Conservation (phyloP, 2,888 invertebrate genomes). For the Polydrusus cervinus region DNA sequence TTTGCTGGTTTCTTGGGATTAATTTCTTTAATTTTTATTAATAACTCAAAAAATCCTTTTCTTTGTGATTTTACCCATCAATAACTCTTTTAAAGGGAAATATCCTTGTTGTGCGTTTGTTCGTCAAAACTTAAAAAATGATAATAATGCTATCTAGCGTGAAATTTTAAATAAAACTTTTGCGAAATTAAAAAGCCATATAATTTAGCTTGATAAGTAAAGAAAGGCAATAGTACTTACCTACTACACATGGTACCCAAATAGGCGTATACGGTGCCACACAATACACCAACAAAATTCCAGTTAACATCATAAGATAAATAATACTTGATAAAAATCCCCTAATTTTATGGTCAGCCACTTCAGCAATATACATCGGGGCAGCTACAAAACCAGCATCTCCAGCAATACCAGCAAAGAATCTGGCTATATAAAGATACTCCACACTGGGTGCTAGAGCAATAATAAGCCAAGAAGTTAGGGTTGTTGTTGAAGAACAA, state of each 20-base stretch:
- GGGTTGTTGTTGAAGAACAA: slow-evolving; percentile 64
- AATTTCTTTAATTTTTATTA: too few relatives aligned
- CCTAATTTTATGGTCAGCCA: slow-evolving; percentile 69
- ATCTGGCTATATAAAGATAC: slow-evolving; percentile 66
- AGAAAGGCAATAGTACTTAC: too few relatives aligned
- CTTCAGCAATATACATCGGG: slow-evolving; percentile 70
- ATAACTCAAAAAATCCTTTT: too few relatives aligned
- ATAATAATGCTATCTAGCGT: too few relatives aligned
- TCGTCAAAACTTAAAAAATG: too few relatives aligned
- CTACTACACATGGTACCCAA: slow-evolving; percentile 61
- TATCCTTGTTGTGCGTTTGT: too few relatives aligned
- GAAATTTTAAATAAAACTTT: too few relatives aligned
- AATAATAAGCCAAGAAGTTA: slow-evolving; percentile 67
- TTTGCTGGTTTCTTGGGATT: too few relatives aligned
- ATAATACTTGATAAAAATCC: slow-evolving; percentile 69
- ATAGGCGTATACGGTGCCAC: slow-evolving; percentile 65
- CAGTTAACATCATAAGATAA: slow-evolving; percentile 68
- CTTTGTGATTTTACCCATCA: too few relatives aligned
- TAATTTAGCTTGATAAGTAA: too few relatives aligned
- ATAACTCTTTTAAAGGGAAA: too few relatives aligned
- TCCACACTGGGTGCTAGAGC: slow-evolving; percentile 64
- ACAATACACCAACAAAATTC: slow-evolving; percentile 67
- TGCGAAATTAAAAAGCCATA: too few relatives aligned
- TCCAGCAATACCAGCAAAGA: slow-evolving; percentile 68
- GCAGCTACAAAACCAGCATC: slow-evolving; percentile 70